Evolutionary conservation across 2,113 vertebrate genomes (phyloP).

Genomic region (Phyllostomus hastatus): DNA sequence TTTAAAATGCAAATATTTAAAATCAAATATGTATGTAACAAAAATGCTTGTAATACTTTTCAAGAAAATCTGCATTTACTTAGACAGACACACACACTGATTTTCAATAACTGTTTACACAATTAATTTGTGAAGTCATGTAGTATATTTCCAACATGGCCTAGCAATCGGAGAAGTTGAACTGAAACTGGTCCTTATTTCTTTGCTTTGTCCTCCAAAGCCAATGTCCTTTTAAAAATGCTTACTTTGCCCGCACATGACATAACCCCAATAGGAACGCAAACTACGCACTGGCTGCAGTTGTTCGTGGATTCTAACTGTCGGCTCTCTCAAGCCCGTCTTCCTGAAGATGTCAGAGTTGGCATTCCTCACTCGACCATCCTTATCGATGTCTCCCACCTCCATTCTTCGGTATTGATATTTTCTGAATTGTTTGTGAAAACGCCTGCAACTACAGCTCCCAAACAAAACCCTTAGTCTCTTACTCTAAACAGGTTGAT

Average conservation of each 20-base stretch:
- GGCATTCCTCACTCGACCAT: neutral
- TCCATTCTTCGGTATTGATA: neutral
- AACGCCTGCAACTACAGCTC: neutral
- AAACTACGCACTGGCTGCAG: neutral
- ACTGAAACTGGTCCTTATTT: neutral
- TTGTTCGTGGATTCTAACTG: neutral
- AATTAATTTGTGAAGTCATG: neutral
- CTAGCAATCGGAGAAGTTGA: neutral
- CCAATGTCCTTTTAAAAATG: neutral
- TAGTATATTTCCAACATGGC: neutral
- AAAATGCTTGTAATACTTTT: neutral
- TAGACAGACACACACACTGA: neutral
- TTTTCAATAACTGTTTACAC: neutral
- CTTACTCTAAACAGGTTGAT: neutral
- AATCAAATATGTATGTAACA: neutral
- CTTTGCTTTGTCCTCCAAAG: neutral
- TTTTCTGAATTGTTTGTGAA: neutral
- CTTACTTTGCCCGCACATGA: neutral
- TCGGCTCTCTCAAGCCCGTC: neutral
- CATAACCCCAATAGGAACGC: neutral
- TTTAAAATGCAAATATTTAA: constrained; percentile 1
- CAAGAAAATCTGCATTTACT: neutral
- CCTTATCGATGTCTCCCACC: neutral
- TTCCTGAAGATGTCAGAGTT: neutral
- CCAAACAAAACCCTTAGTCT: neutral